Evolutionary conservation across 2,797 vertebrate genomes (phyloP).

Genomic region (Pangasius sanitwongsei): DNA sequence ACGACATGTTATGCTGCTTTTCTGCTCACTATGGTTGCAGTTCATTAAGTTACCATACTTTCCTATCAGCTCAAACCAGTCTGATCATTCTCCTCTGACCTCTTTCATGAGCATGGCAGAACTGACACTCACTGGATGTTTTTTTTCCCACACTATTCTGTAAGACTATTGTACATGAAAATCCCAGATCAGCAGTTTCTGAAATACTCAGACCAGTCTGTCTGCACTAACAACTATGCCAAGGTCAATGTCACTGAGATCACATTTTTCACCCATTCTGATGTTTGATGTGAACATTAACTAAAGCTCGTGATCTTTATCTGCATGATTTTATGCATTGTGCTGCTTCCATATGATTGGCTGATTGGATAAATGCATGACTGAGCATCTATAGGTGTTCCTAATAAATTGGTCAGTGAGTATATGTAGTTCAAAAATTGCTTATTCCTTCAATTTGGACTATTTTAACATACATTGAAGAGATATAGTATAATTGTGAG

Average conservation of each 20-base stretch:
- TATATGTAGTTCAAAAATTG: neutral
- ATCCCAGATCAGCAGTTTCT: neutral
- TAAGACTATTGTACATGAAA: neutral
- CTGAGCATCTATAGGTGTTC: neutral
- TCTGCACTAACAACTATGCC: neutral
- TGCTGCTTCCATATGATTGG: neutral
- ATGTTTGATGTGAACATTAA: neutral
- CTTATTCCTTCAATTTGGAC: neutral
- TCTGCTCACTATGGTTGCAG: neutral
- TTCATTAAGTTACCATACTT: neutral
- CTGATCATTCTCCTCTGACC: neutral
- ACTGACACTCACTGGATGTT: neutral
- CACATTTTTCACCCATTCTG: neutral
- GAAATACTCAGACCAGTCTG: neutral
- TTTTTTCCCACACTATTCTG: neutral
- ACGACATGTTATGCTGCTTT: neutral
- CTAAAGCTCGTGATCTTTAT: neutral
- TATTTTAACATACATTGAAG: neutral
- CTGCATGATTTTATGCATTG: neutral
- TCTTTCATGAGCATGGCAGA: neutral
- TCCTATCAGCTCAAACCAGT: neutral
- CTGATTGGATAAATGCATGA: neutral
- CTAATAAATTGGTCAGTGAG: neutral
- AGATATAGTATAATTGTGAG: neutral
- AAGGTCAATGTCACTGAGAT: neutral